Conservation (phyloP, 2,888 invertebrate species). For the Eupithecia centaureata region DNA sequence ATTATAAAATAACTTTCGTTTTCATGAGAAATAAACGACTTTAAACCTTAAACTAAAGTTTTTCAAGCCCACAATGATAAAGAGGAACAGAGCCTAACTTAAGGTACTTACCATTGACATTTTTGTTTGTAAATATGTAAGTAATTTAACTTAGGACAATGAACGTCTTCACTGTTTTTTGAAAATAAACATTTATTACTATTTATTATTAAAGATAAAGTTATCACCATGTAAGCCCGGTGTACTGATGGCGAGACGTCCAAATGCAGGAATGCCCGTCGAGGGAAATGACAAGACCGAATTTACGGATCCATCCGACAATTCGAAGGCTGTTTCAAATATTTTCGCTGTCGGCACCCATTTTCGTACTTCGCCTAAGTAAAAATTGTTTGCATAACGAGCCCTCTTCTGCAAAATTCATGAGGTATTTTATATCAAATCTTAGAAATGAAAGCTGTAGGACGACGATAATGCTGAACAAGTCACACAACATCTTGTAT, state of each 20-base stretch:
- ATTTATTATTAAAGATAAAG: no score
- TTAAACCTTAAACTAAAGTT: neutral
- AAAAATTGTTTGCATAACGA: slow-evolving; percentile 3
- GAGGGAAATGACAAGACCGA: slow-evolving; percentile 63
- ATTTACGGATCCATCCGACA: slow-evolving; percentile 58
- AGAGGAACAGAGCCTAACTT: no score
- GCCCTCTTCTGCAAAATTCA: neutral
- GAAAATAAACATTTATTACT: no score
- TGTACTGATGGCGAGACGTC: slow-evolving; percentile 48
- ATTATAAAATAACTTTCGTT: no score
- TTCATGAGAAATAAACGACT: neutral
- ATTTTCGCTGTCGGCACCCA: slow-evolving; percentile 48
- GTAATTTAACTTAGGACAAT: no score
- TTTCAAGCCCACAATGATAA: neutral
- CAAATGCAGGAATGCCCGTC: slow-evolving; percentile 54
- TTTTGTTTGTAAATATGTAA: no score
- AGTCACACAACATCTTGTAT: no score
- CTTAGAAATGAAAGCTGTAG: neutral
- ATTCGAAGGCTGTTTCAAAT: slow-evolving; percentile 55
- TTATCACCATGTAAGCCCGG: slow-evolving; percentile 34
- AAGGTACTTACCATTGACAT: no score
- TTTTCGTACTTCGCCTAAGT: slow-evolving; percentile 22
- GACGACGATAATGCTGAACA: no score
- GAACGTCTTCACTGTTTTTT: no score
- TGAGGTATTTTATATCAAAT: neutral